Evolutionary conservation across 2,113 vertebrate species (phyloP).

Genomic region (Carlito syrichta): DNA sequence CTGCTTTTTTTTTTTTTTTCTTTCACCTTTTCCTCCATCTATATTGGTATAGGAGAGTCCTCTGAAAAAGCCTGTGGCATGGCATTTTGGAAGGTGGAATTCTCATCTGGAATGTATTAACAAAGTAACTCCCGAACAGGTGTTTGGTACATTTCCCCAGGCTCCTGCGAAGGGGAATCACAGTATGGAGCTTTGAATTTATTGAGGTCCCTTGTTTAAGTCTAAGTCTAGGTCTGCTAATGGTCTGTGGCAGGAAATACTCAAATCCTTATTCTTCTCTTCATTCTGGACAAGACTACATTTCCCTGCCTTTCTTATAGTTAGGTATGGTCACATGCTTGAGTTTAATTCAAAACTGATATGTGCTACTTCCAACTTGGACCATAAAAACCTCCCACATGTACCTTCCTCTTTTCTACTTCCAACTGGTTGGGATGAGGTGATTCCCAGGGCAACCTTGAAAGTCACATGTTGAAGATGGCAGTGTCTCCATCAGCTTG

Average conservation of each 20-base stretch:
- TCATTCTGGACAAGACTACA: background rate
- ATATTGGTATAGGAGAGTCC: background rate
- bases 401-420: background rate
- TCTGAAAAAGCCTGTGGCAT: background rate
- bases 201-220: background rate
- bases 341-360: background rate
- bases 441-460: background rate
- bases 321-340: background rate
- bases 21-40: background rate
- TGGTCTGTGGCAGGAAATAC: background rate
- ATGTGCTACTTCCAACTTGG: background rate
- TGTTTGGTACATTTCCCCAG: background rate
- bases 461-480: background rate
- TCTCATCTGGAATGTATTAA: background rate
- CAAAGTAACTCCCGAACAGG: background rate
- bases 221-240: background rate
- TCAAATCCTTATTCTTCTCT: background rate
- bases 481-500: background rate
- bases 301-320: background rate
- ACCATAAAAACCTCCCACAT: background rate
- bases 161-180: background rate
- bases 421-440: background rate
- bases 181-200: background rate
- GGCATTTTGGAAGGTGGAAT: background rate
- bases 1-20: background rate